Base-by-base conservation (phyloP, 2,113 vertebrate genomes). In the Otus sunia region DNA sequence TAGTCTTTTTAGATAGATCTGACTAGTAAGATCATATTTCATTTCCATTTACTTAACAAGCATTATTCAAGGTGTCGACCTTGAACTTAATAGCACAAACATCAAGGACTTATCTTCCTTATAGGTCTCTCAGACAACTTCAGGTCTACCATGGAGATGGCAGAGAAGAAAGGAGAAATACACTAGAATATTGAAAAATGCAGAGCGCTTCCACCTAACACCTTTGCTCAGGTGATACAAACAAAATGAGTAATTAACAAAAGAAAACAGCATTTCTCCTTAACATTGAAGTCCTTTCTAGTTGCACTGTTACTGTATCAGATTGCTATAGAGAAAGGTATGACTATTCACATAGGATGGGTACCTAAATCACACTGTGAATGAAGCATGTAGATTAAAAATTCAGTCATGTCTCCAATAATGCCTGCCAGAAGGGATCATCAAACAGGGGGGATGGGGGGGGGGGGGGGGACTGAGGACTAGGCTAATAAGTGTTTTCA, bases 21-120 rank as follows among this genome's bases (percentile, higher is more conserved):
- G 32, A 55, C 11, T 27, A 84, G 37, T 37, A 62, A 94, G 59
- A 69, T 37, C 10, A 6, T 50, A 63, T 43, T 71, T 75, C 1
- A 71, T 68, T 95, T 91, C 84, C 52, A 64, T 64, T 92, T 74
- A 71, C 52, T 92, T 81, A 92, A 77, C 30, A 94, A 77, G 29
- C 2, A 3, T 66, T 86, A 77, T 63, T 94, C 43, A 78, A 60
- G 30, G 30, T 45, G 37, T 64, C 1, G 5, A 71, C 66, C 67
- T 89, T 84, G 74, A 95, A 76, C 74, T 87, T 78, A 88, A 79
- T 6, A 92, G 32, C 79, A 86, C 41, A 81, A 74, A 81, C 23
- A 78, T 49, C 43, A 47, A 69, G 29, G 83, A 68, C 52, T 87
- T 60, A 34, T 82, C 19, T 21, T 47, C 45, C 45, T 47, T 47